phyloP scores from a whole-genome alignment of 2,113 vertebrate species.

The Tautogolabrus adspersus region DNA sequence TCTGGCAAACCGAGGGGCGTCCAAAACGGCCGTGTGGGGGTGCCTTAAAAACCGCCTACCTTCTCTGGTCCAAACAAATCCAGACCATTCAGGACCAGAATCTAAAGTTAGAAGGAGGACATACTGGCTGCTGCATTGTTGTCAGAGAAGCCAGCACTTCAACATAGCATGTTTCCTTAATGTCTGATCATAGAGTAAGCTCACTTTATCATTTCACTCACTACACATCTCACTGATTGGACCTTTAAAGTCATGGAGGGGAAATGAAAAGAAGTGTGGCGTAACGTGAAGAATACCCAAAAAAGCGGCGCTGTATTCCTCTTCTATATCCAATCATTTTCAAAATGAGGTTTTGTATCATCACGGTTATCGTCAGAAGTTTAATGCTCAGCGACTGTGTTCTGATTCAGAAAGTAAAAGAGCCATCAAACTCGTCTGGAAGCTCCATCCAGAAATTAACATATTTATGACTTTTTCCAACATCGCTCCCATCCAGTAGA shows the following conservation, averaged over 20 bases:
- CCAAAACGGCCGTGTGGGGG: too few species aligned
- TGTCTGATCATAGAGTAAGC: too few species aligned
- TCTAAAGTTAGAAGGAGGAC: too few species aligned
- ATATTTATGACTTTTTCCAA: slow-evolving; percentile 43
- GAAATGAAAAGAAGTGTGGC: not conserved
- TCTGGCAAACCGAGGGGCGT: too few species aligned
- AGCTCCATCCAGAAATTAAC: slow-evolving; percentile 17
- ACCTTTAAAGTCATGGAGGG: not conserved
- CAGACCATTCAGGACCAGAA: too few species aligned
- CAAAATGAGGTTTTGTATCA: slow-evolving; percentile 22
- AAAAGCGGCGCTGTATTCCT: not conserved
- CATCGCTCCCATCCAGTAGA: not conserved
- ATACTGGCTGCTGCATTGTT: too few species aligned
- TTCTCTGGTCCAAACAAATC: too few species aligned
- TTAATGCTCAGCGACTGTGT: not conserved
- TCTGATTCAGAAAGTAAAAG: slow-evolving; percentile 10
- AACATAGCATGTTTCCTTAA: too few species aligned
- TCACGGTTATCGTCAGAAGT: not conserved
- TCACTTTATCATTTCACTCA: too few species aligned
- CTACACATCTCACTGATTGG: too few species aligned
- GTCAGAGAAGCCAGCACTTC: too few species aligned
- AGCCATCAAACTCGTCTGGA: slow-evolving; percentile 18
- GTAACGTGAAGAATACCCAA: not conserved
- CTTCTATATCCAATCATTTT: not conserved
- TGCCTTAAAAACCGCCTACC: too few species aligned